phyloP scores from a whole-genome alignment of 2,113 vertebrate species.

The Phoenicopterus ruber region DNA sequence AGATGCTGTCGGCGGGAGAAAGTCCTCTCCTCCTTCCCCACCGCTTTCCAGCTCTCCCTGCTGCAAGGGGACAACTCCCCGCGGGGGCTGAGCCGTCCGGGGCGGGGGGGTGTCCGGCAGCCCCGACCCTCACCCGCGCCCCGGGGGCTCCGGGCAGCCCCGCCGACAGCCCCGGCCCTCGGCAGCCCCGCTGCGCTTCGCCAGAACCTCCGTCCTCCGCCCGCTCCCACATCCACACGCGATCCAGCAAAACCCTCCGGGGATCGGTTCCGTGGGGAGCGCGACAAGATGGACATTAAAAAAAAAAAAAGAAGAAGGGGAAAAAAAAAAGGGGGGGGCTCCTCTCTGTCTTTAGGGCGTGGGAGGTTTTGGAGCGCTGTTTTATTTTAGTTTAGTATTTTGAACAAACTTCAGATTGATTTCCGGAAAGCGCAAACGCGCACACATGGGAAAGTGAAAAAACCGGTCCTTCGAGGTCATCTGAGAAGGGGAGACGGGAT shows the following conservation, averaged over 20 bases:
- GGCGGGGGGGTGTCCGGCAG: fast-evolving
- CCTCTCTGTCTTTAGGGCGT: not conserved
- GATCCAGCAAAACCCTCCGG: not conserved
- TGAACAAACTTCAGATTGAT: constrained; percentile 38
- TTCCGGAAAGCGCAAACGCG: constrained; percentile 35
- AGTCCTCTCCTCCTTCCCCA: not conserved
- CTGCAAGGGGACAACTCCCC: not conserved
- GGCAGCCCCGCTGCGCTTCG: not conserved
- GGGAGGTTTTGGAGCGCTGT: constrained; percentile 15
- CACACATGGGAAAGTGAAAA: constrained; percentile 44
- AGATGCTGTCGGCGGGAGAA: fast-evolving
- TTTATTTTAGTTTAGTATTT: constrained; percentile 41
- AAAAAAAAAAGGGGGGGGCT: not conserved
- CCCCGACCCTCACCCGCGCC: not conserved
- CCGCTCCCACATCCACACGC: not conserved
- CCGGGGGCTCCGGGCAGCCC: not conserved
- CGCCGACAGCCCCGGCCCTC: not conserved
- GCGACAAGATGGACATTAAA: not conserved
- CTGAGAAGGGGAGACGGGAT: constrained; percentile 16
- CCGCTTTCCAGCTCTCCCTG: not conserved
- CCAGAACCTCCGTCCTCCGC: not conserved
- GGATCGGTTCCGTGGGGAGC: not conserved
- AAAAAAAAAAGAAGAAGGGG: too few relatives aligned
- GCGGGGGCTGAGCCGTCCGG: not conserved
- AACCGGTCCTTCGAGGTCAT: constrained; percentile 52